phyloP scores from a whole-genome alignment of 1,140 invertebrate species.

The Drosophila setifemur region DNA sequence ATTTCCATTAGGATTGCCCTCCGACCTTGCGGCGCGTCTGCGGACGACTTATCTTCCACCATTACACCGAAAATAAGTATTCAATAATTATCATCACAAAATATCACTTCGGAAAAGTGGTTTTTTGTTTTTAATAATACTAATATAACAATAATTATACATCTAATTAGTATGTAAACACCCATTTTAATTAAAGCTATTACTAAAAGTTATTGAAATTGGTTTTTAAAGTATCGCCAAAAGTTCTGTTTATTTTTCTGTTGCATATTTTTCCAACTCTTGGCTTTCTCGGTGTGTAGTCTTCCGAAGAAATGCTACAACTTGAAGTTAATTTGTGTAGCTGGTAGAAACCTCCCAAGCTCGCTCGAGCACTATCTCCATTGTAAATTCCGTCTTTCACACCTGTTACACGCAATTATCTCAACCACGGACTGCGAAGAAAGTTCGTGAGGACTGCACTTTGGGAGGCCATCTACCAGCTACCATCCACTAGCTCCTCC shows the following conservation, averaged over 20 bases:
- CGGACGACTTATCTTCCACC: background rate
- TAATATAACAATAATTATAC: too few relatives aligned
- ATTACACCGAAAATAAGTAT: background rate
- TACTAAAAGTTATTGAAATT: too few relatives aligned
- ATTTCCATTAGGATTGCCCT: conserved; percentile 59
- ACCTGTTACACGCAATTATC: conserved; percentile 81
- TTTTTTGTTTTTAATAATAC: too few relatives aligned
- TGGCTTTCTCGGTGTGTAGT: background rate
- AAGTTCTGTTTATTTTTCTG: background rate
- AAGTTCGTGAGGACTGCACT: conserved; percentile 59
- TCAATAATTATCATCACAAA: background rate
- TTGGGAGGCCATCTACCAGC: conserved; percentile 30
- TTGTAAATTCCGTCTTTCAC: conserved; percentile 80
- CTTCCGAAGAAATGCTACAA: conserved; percentile 24
- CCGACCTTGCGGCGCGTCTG: background rate
- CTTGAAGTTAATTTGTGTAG: conserved; percentile 65
- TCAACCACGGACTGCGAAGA: conserved; percentile 55
- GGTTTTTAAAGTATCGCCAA: too few relatives aligned
- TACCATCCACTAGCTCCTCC: background rate
- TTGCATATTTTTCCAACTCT: background rate
- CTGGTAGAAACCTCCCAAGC: conserved; percentile 24
- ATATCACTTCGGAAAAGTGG: too few relatives aligned
- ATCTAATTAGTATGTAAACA: too few relatives aligned
- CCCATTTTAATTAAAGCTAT: too few relatives aligned
- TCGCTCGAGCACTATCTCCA: conserved; percentile 55